A percentile compares a stretch with the other conserved stretches of the same genome.
phyloP scores from a whole-genome alignment of 2,888 invertebrate species.

The Hydrotaea diabolus region DNA sequence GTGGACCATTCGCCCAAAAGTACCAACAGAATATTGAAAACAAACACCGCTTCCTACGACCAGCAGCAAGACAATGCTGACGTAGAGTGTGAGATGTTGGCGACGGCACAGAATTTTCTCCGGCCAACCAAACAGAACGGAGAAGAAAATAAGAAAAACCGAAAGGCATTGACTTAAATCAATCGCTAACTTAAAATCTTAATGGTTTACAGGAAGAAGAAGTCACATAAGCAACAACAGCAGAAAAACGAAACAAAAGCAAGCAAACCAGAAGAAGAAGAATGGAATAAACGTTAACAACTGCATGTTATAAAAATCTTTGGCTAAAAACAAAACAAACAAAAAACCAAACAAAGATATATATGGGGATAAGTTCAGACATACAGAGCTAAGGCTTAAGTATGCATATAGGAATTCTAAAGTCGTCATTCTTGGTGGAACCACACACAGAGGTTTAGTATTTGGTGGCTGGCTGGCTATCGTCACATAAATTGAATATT shows the following conservation, averaged over 20 bases:
- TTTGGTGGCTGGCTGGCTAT: constrained; percentile 22
- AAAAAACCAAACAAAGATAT: background rate
- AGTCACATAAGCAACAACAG: constrained; percentile 36
- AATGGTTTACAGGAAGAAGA: constrained; percentile 66
- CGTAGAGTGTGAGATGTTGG: background rate
- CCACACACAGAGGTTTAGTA: constrained; percentile 45
- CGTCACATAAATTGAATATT: constrained; percentile 59
- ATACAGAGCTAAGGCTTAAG: background rate
- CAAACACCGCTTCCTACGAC: background rate
- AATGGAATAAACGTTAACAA: background rate
- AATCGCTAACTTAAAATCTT: constrained; percentile 69
- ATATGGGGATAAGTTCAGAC: background rate
- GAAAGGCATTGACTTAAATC: constrained; percentile 64
- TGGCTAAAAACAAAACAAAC: background rate
- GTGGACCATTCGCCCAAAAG: constrained; percentile 46
- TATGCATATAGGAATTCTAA: constrained; percentile 9
- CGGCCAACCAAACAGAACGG: background rate
- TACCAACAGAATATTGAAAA: background rate
- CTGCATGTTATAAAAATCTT: background rate
- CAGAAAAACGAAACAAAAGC: background rate
- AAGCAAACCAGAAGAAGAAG: background rate
- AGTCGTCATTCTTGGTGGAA: constrained; percentile 32
- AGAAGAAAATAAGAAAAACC: background rate
- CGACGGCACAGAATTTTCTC: background rate
- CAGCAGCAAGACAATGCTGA: background rate